A percentile compares a stretch with the other conserved stretches of the same genome.
Conservation (phyloP, 1,140 invertebrate genomes). For the Cherax destructor region DNA sequence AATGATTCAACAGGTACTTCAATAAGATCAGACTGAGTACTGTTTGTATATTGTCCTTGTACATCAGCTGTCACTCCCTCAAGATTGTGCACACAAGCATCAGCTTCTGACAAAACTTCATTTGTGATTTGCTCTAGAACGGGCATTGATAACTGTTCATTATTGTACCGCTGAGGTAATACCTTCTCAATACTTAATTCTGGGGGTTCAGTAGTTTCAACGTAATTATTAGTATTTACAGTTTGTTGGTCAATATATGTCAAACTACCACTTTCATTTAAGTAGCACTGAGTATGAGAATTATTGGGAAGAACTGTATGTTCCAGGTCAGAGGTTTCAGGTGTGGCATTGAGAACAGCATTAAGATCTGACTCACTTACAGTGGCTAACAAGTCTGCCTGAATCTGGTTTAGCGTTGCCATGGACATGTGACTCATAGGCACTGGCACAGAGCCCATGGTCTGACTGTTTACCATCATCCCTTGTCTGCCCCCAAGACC, state of each 20-base stretch:
- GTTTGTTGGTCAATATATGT: slow-evolving; percentile 57
- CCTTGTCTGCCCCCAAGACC: slow-evolving; percentile 40
- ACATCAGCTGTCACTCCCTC: slow-evolving; percentile 46
- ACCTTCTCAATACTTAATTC: slow-evolving; percentile 62
- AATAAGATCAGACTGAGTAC: slow-evolving; percentile 70
- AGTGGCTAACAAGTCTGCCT: slow-evolving; percentile 70
- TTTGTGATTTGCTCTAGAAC: slow-evolving; percentile 68
- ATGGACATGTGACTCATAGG: slow-evolving; percentile 72
- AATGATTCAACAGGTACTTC: slow-evolving; percentile 68
- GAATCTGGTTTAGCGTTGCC: slow-evolving; percentile 71
- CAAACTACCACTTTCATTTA: slow-evolving; percentile 59
- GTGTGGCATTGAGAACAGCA: slow-evolving; percentile 71
- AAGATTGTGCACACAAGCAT: slow-evolving; percentile 54
- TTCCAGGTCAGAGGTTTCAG: slow-evolving; percentile 63
- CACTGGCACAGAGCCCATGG: slow-evolving; percentile 68
- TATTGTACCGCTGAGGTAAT: slow-evolving; percentile 67
- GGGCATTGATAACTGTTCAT: slow-evolving; percentile 71
- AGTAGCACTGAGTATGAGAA: slow-evolving; percentile 70
- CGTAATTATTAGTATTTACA: slow-evolving; percentile 61
- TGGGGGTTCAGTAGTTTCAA: slow-evolving; percentile 52
- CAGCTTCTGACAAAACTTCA: slow-evolving; percentile 58
- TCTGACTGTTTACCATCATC: slow-evolving; percentile 33
- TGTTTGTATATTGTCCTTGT: slow-evolving; percentile 57
- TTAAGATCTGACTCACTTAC: slow-evolving; percentile 72
- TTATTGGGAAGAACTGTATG: slow-evolving; percentile 69